Evolutionary conservation across 2,113 vertebrate genomes (phyloP), one percentile per base, ranked within the genome.

Genomic region (Rynchops niger): DNA sequence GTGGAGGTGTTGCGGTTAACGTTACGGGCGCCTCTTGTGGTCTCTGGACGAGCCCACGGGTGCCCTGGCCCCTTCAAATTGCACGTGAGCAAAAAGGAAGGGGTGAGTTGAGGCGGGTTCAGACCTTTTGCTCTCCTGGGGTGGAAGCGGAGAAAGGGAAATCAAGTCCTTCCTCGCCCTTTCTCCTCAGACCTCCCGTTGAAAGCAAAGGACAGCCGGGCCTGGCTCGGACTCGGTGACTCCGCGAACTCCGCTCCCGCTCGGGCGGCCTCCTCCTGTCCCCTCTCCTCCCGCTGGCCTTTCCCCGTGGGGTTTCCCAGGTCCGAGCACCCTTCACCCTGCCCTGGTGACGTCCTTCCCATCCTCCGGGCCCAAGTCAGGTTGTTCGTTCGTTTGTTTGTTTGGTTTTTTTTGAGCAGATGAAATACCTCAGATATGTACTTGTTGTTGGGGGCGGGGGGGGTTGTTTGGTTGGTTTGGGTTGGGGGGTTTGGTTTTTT

Each of bases 381-480:
- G 95, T 81, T n/a, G n/a, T n/a, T n/a, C n/a, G n/a, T n/a, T n/a
- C n/a, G n/a, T n/a, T n/a, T n/a, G n/a, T n/a, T n/a, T n/a, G n/a
- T n/a, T 42, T 42, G 40, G 40, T 40, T 40, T 94, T 88, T 95
- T 94, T 97, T 95, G 98, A 98, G 96, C 97, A 96, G 97, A 96
- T 8, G 92, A 98, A 98, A 98, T 98, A 98, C 98, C 98, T 98
- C 98, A 98, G 97, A 97, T 98, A 97, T 85, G 94, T 98, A 96
- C 97, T 96, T 97, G 94, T 98, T 95, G 97, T 97, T 96, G 95
- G 94, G 77, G n/a, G n/a, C n/a, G n/a, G n/a, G n/a, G n/a, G n/a
- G n/a, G n/a, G n/a, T 94, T 90, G 92, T 40, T 40, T 40, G 94
- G 95, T 93, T 92, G 92, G 84, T 96, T 96, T 19, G 88, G 85